These are phyloP conservation scores for Lagria hirta DNA, from an alignment of 2,888 invertebrate species.

Conservation along the genomic window DNA sequence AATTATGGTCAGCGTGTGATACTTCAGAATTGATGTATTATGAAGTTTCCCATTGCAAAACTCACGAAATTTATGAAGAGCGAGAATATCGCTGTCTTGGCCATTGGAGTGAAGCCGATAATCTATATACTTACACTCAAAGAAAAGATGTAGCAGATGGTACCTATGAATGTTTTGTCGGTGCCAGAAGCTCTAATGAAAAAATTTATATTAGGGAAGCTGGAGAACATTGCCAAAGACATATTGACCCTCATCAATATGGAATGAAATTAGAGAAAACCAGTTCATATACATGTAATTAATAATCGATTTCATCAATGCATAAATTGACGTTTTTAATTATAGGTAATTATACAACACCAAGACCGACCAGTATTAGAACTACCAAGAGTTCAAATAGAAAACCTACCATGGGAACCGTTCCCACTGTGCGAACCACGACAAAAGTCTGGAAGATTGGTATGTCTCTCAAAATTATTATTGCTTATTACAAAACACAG, in stretches of 20 bases:
- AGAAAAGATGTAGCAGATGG: slow-evolving; percentile 60
- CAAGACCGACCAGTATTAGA: slow-evolving; percentile 13
- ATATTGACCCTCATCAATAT: slow-evolving; percentile 60
- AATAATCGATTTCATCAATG: slow-evolving; percentile 19
- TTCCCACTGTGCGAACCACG: slow-evolving; percentile 30
- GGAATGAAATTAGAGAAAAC: slow-evolving; percentile 64
- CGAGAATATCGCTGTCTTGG: slow-evolving; percentile 67
- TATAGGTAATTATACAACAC: slow-evolving; percentile 20
- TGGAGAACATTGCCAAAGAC: slow-evolving; percentile 64
- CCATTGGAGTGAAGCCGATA: slow-evolving; percentile 65
- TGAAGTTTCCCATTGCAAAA: slow-evolving; percentile 63
- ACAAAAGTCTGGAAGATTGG: slow-evolving; percentile 41
- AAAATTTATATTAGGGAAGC: slow-evolving; percentile 69
- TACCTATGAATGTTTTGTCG: slow-evolving; percentile 68
- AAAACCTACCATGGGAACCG: slow-evolving; percentile 19
- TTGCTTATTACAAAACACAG: too few species aligned
- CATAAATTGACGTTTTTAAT: slow-evolving; percentile 2
- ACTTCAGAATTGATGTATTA: slow-evolving; percentile 68
- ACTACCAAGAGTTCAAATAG: slow-evolving; percentile 22
- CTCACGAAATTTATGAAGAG: slow-evolving; percentile 64
- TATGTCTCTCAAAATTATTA: slow-evolving; percentile 6
- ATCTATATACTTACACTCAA: slow-evolving; percentile 66
- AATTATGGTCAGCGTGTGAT: slow-evolving; percentile 65
- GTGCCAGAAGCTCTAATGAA: slow-evolving; percentile 60
- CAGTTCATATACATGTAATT: slow-evolving; percentile 45